Evolutionary conservation across 2,888 invertebrate genomes (phyloP).

Genomic region (Nineta flava): DNA sequence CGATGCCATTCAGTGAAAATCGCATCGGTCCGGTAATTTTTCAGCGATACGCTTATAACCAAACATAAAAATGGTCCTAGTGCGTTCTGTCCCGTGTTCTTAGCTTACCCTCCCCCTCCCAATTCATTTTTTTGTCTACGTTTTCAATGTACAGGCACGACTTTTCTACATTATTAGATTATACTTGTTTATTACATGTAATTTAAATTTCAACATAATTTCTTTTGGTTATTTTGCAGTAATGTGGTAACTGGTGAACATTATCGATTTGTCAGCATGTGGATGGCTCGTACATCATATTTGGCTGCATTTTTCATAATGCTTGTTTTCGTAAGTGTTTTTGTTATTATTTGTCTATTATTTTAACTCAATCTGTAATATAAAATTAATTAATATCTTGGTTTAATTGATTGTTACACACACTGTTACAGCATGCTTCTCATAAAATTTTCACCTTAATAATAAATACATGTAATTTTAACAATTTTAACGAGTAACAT

Average conservation of each 20-base stretch:
- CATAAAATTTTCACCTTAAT: background rate
- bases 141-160: too few relatives aligned
- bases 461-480: background rate
- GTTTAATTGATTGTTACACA: background rate
- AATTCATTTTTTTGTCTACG: too few relatives aligned
- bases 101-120: too few relatives aligned
- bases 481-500: too few relatives aligned
- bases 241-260: constrained; percentile 98
- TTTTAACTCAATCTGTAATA: background rate
- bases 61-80: too few relatives aligned
- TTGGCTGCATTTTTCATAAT: constrained; percentile 93
- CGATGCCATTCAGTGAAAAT: too few relatives aligned
- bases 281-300: constrained; percentile 91
- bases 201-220: too few relatives aligned
- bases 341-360: background rate
- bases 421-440: background rate
- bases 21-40: too few relatives aligned
- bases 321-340: constrained; percentile 90
- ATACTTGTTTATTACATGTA: too few relatives aligned
- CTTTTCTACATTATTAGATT: too few relatives aligned
- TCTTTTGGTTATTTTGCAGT: constrained; percentile 32
- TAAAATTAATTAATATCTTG: background rate
- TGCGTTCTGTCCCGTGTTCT: too few relatives aligned
- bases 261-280: constrained; percentile 93
- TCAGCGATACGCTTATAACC: too few relatives aligned